Conservation (phyloP, 64 coral and sea anemone species). For the Hydrozoanthus tunicans region DNA sequence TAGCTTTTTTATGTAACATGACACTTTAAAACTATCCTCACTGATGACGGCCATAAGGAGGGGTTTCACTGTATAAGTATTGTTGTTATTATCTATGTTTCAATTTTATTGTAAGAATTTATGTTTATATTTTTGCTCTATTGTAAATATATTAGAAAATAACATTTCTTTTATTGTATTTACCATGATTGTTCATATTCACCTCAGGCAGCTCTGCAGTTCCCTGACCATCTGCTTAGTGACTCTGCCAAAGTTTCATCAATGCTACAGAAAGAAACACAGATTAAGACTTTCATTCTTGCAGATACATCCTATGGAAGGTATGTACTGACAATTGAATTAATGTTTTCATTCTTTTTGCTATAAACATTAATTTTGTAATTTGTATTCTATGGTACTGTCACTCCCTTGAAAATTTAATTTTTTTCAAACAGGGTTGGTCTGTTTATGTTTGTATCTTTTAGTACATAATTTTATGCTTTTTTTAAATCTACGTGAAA, state of each 20-base stretch:
- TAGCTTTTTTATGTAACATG: too few relatives aligned
- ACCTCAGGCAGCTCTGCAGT: constrained; percentile 89
- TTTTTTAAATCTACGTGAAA: too few relatives aligned
- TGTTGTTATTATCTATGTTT: too few relatives aligned
- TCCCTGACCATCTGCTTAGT: constrained; percentile 80
- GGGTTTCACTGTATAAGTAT: too few relatives aligned
- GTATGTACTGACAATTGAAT: constrained; percentile 7
- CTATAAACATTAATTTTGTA: background rate
- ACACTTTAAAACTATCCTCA: too few relatives aligned
- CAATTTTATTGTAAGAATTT: too few relatives aligned
- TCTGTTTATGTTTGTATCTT: too few relatives aligned
- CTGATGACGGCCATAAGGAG: too few relatives aligned
- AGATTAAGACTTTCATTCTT: constrained; percentile 69
- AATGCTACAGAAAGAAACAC: constrained; percentile 74
- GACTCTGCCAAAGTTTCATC: constrained; percentile 76
- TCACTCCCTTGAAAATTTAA: background rate
- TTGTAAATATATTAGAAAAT: background rate
- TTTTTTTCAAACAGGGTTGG: background rate
- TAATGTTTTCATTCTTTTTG: background rate
- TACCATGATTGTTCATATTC: background rate
- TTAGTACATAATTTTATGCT: background rate
- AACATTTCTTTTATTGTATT: background rate
- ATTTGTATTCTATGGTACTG: background rate
- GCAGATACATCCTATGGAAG: constrained; percentile 99
- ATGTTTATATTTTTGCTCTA: too few relatives aligned